Percentiles rank a stretch among this genome's conserved stretches.
Conservation (phyloP, 2,888 invertebrate genomes). For the Ptilodon capucinus region DNA sequence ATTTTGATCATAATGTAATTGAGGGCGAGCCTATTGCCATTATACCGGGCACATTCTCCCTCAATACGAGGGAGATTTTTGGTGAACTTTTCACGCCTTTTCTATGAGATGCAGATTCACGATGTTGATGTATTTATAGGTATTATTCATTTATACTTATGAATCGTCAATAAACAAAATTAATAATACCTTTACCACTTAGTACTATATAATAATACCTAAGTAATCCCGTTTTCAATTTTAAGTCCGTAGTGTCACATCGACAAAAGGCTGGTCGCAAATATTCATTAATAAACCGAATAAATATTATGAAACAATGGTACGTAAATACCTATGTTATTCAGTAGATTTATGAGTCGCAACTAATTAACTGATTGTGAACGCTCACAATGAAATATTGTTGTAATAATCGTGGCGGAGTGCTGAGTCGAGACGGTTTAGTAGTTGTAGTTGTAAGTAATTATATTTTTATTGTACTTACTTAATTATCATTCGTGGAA, state of each 20-base stretch:
- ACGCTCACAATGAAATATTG: slow-evolving; percentile 38
- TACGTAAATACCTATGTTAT: slow-evolving; percentile 25
- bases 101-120: too few species aligned
- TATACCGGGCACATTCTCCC: too few species aligned
- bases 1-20: too few species aligned
- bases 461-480: slow-evolving; percentile 11
- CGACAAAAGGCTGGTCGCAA: slow-evolving; percentile 22
- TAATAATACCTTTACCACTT: too few species aligned
- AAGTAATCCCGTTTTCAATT: not conserved
- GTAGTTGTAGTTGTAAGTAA: slow-evolving; percentile 28
- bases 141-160: too few species aligned
- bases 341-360: slow-evolving; percentile 36
- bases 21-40: too few species aligned
- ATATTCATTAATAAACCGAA: slow-evolving; percentile 17
- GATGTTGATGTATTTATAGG: too few species aligned
- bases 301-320: slow-evolving; percentile 25
- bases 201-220: too few species aligned
- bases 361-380: slow-evolving; percentile 47
- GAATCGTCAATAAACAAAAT: too few species aligned
- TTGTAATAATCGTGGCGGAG: slow-evolving; percentile 35
- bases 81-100: too few species aligned
- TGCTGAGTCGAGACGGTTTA: slow-evolving; percentile 28
- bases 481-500: slow-evolving; percentile 1
- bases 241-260: not conserved
- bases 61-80: too few species aligned